phyloP scores from a whole-genome alignment of 2,113 vertebrate species.

The Xenopus tropicalis region UCB_Xtro_10.0 CM004447.2:94131501-94132000 shows the following conservation, averaged over 20 bases:
- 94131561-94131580: no score
- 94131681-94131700: no score
- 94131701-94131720: no score
- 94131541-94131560: no score
- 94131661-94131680: no score
- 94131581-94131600: no score
- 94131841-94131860: constrained; percentile 1
- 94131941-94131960: not conserved
- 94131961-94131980: not conserved
- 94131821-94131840: not conserved
- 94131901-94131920: not conserved
- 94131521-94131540: no score
- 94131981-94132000: no score
- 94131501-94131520: no score
- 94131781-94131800: not conserved
- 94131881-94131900: not conserved
- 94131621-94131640: no score
- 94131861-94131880: not conserved
- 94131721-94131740: not conserved
- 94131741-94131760: not conserved
- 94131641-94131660: no score
- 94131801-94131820: constrained; percentile 1
- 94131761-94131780: not conserved
- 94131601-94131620: no score
- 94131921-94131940: not conserved